Evolutionary conservation across 2,113 vertebrate species (phyloP).

Genomic region (Passer montanus): DNA sequence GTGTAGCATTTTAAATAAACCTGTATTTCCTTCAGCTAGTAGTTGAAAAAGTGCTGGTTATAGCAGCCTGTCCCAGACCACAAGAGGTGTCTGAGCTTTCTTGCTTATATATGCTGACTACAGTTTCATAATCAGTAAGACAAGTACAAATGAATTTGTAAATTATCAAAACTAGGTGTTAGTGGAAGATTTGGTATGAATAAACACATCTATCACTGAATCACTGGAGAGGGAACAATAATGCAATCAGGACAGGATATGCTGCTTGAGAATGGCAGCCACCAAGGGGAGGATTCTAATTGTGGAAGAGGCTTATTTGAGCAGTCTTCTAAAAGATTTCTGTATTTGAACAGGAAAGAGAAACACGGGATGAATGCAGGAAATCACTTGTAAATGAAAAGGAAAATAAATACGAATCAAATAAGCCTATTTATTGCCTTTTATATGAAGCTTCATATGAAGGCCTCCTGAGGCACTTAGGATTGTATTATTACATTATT

Average conservation of each 20-base stretch:
- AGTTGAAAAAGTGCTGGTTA: neutral
- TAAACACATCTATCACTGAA: conserved; percentile 12
- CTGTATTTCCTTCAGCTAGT: neutral
- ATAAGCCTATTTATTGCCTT: conserved; percentile 39
- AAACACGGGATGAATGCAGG: neutral
- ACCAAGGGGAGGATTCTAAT: conserved; percentile 15
- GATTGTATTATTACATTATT: neutral
- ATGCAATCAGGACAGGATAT: conserved; percentile 54
- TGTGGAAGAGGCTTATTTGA: conserved; percentile 28
- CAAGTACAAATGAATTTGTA: neutral
- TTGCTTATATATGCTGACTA: neutral
- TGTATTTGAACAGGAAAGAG: neutral
- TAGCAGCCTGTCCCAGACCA: neutral
- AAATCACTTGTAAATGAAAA: conserved; percentile 39
- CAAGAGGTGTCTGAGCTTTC: neutral
- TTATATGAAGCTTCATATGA: neutral
- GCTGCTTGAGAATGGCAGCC: conserved; percentile 5
- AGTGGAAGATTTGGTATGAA: conserved; percentile 31
- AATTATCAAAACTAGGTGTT: conserved; percentile 4
- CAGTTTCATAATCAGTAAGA: neutral
- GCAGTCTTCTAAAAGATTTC: neutral
- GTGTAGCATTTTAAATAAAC: neutral
- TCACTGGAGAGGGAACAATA: conserved; percentile 41
- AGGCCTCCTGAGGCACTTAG: neutral
- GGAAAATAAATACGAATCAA: conserved; percentile 56